These are phyloP conservation scores for Vanessa cardui DNA, from an alignment of 2,888 invertebrate genomes.

Conservation along the genomic window DNA sequence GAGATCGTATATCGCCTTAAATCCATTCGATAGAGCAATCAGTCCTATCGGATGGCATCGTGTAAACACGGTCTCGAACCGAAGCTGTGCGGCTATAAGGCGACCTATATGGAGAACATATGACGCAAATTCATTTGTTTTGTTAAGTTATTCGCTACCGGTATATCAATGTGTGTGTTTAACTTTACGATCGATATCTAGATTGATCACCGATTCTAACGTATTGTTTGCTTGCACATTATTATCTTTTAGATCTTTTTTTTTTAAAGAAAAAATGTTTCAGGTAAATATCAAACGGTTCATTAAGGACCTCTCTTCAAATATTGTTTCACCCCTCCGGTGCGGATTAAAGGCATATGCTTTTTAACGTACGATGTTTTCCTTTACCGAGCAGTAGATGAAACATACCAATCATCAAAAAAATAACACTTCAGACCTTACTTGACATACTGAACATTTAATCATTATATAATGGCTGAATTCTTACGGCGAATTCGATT, in stretches of 20 bases:
- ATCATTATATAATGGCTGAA: too few species aligned
- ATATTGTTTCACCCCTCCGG: too few species aligned
- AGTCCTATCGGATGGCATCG: constrained; percentile 18
- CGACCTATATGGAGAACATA: neutral
- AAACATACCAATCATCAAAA: too few species aligned
- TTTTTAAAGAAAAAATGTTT: too few species aligned
- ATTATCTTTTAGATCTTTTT: neutral
- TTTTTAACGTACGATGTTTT: too few species aligned
- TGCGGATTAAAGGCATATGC: too few species aligned
- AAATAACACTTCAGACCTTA: too few species aligned
- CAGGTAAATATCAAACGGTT: too few species aligned
- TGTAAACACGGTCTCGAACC: constrained; percentile 17
- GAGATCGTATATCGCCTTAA: constrained; percentile 11
- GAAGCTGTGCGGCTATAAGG: neutral
- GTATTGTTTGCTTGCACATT: neutral
- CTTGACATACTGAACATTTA: too few species aligned
- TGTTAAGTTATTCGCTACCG: neutral
- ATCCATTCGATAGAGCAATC: constrained; percentile 15
- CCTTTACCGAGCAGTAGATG: too few species aligned
- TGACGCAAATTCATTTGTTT: neutral
- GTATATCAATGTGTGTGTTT: neutral
- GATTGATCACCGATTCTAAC: neutral
- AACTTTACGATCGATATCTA: neutral
- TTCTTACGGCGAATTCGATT: too few species aligned
- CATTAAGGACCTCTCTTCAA: too few species aligned